Conservation (phyloP, 2,113 vertebrate genomes). For the Rhabdornis inornatus region DNA sequence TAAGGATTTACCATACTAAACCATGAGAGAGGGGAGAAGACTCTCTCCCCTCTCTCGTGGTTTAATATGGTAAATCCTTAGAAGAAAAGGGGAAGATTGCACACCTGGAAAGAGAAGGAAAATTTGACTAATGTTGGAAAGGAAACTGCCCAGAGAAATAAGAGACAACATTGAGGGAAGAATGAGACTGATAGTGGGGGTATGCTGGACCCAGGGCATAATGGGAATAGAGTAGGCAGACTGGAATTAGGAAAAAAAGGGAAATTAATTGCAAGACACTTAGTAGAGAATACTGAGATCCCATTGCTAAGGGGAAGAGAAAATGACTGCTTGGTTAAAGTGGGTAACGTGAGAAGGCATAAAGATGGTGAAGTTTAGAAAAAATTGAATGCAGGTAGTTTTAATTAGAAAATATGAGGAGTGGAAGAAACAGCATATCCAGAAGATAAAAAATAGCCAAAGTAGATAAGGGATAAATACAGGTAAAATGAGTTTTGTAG, state of each 20-base stretch:
- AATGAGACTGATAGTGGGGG: background rate
- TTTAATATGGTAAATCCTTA: too few relatives aligned
- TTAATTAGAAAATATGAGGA: background rate
- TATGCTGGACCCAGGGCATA: fast-evolving
- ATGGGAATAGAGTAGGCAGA: background rate
- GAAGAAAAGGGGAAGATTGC: background rate
- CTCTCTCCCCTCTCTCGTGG: too few relatives aligned
- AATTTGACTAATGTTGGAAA: background rate
- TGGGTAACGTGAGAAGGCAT: background rate
- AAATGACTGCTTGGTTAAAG: background rate
- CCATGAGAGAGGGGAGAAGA: background rate
- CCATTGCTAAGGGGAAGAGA: background rate
- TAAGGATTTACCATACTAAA: background rate
- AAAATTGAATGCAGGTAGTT: background rate
- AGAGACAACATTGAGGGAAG: background rate
- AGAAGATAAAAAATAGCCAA: background rate
- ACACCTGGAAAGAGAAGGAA: background rate
- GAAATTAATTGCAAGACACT: background rate
- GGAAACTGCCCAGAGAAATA: background rate
- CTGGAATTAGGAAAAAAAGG: background rate
- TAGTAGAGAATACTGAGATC: background rate
- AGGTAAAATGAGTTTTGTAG: background rate
- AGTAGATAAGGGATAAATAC: background rate
- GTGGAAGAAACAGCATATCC: background rate
- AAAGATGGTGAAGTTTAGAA: background rate